Evolutionary conservation across 2,113 vertebrate genomes (phyloP).

Genomic region (Lipotes vexillifer): DNA sequence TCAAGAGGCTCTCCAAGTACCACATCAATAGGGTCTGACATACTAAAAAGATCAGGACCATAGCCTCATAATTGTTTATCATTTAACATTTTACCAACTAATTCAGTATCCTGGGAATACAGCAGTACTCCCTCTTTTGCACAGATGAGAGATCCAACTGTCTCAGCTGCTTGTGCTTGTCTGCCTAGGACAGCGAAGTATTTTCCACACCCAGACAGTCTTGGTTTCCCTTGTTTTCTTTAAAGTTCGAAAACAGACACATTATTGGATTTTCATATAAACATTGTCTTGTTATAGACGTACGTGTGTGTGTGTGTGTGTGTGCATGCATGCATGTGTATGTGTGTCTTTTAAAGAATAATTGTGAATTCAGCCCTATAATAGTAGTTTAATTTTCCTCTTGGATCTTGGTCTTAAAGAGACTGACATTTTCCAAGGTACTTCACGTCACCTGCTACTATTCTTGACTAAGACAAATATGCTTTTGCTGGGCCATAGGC

Average conservation of each 20-base stretch:
- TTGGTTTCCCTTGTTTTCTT: slow-evolving; percentile 8
- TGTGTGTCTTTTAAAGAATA: neutral
- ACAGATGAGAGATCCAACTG: no score
- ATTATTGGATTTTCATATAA: neutral
- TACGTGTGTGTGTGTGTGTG: neutral
- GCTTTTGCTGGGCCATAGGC: neutral
- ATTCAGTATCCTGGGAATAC: neutral
- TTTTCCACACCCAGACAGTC: neutral
- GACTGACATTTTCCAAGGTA: neutral
- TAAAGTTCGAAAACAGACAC: neutral
- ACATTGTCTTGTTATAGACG: neutral
- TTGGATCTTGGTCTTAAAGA: slow-evolving; percentile 5
- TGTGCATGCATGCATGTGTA: neutral
- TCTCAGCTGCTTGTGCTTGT: neutral
- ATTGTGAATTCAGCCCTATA: neutral
- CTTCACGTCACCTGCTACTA: neutral
- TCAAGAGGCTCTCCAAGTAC: neutral
- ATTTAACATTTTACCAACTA: neutral
- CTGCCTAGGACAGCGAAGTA: neutral
- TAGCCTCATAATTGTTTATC: neutral
- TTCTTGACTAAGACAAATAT: neutral
- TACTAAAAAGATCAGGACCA: neutral
- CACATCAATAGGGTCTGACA: neutral
- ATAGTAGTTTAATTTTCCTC: neutral
- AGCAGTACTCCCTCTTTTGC: neutral